Conservation (phyloP, 2,888 invertebrate genomes). For the Dynastes grantii region DNA sequence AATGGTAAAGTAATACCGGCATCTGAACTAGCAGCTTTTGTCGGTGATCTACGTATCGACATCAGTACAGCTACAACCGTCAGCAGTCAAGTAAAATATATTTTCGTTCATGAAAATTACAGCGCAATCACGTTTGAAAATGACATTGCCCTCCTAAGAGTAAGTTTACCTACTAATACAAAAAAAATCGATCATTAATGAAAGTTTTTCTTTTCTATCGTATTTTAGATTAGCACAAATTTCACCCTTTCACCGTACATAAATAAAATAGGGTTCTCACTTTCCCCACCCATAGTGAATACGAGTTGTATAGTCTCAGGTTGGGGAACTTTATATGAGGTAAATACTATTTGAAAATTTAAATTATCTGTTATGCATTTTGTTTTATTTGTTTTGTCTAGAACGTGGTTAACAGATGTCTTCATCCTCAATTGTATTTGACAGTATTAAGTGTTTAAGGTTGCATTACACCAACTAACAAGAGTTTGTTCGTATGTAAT, state of each 20-base stretch:
- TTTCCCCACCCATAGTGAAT: background rate
- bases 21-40: conserved; percentile 55
- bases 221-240: background rate
- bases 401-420: too few relatives aligned
- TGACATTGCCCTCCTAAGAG: conserved; percentile 60
- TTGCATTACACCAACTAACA: too few relatives aligned
- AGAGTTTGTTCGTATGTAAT: too few relatives aligned
- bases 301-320: conserved; percentile 52
- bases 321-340: conserved; percentile 51
- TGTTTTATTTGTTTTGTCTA: too few relatives aligned
- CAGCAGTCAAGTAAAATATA: conserved; percentile 46
- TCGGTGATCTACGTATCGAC: conserved; percentile 55
- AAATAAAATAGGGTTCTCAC: background rate
- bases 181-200: background rate
- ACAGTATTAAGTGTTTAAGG: too few relatives aligned
- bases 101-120: conserved; percentile 57
- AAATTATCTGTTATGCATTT: too few relatives aligned
- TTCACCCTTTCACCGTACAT: background rate
- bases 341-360: background rate
- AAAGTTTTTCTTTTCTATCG: background rate
- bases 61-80: background rate
- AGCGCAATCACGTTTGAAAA: conserved; percentile 53
- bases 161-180: conserved; percentile 42
- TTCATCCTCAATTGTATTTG: too few relatives aligned
- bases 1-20: conserved; percentile 59